A percentile compares a stretch with the other conserved stretches of the same genome.
These are phyloP conservation scores for Heliocidaris tuberculata DNA, from an alignment of 35 echinoderm and acorn worm species.

Conservation along the genomic window DNA sequence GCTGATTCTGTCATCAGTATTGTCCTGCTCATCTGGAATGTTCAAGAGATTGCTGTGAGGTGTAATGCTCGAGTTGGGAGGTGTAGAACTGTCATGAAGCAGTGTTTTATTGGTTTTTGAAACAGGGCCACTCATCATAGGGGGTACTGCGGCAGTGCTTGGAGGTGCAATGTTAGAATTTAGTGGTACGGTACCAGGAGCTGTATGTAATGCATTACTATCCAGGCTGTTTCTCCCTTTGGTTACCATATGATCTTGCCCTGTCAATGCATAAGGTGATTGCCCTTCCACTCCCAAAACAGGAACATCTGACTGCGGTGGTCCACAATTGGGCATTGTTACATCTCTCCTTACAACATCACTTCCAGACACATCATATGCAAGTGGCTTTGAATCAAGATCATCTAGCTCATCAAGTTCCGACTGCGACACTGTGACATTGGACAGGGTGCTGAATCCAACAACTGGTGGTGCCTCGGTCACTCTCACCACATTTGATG, in stretches of 20 bases:
- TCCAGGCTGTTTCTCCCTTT: not conserved
- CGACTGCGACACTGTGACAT: slow-evolving; percentile 69
- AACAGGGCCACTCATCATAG: not conserved
- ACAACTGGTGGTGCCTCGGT: slow-evolving; percentile 52
- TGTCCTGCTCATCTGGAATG: slow-evolving; percentile 30
- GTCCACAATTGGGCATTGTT: not conserved
- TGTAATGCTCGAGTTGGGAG: not conserved
- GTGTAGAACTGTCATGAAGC: not conserved
- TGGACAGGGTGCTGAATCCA: slow-evolving; percentile 69
- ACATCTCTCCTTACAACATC: not conserved
- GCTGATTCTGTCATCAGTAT: slow-evolving; percentile 62
- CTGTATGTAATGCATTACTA: not conserved
- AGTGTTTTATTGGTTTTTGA: not conserved
- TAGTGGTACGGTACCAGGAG: not conserved
- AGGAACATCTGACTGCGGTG: not conserved
- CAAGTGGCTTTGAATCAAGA: slow-evolving; percentile 21
- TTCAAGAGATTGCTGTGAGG: not conserved
- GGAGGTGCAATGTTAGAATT: not conserved
- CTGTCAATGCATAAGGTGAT: not conserved
- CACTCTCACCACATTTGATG: not conserved
- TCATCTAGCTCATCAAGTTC: slow-evolving; percentile 31
- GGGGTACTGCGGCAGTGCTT: not conserved
- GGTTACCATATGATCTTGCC: not conserved
- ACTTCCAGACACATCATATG: slow-evolving; percentile 29
- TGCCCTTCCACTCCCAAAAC: not conserved